Evolutionary conservation across 1,140 invertebrate species (phyloP).

Genomic region (Halesus radiatus): DNA sequence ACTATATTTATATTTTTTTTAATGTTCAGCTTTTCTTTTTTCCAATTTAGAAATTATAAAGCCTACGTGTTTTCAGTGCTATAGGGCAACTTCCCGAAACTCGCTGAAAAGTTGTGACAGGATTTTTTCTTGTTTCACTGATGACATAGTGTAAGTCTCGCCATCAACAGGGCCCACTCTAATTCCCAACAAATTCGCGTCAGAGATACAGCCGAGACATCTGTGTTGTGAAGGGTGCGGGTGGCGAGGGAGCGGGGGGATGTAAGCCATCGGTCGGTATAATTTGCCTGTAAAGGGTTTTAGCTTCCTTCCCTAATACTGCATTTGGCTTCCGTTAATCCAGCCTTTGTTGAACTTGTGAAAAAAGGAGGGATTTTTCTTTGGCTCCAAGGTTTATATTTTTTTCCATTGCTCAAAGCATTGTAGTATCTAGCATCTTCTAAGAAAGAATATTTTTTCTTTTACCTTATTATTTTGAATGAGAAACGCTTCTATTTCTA

Average conservation of each 20-base stretch:
- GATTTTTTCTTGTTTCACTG: too few relatives aligned
- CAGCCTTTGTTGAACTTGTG: conserved; percentile 10
- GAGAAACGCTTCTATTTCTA: too few relatives aligned
- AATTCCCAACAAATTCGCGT: too few relatives aligned
- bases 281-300: conserved; percentile 21
- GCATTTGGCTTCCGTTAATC: conserved; percentile 31
- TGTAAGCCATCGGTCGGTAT: conserved; percentile 11
- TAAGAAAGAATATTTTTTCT: neutral
- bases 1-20: too few relatives aligned
- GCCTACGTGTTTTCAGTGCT: too few relatives aligned
- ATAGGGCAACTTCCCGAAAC: too few relatives aligned
- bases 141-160: too few relatives aligned
- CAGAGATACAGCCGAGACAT: neutral
- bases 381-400: neutral
- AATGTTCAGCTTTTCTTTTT: too few relatives aligned
- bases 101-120: too few relatives aligned
- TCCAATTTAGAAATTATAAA: too few relatives aligned
- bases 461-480: neutral
- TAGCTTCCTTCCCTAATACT: conserved; percentile 20
- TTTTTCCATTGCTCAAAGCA: conserved; percentile 21
- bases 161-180: too few relatives aligned
- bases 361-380: conserved; percentile 9
- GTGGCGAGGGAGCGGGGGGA: neutral
- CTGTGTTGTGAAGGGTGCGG: neutral
- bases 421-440: neutral